Conservation (phyloP, 2,888 invertebrate genomes). For the Anorthoa munda region DNA sequence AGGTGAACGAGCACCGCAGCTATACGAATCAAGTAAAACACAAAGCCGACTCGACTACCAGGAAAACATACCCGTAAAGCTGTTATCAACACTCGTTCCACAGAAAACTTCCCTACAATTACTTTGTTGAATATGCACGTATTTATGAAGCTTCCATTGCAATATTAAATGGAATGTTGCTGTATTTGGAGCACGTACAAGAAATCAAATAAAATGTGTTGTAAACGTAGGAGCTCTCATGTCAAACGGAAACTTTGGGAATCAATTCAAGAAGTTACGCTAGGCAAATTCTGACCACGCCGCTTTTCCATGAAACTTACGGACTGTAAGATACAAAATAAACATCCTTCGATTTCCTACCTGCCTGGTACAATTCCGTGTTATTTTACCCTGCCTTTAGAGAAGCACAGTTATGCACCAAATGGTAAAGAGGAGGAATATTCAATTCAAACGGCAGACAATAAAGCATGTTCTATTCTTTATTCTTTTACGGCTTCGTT, state of each 20-base stretch:
- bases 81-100: constrained; percentile 50
- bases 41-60: constrained; percentile 45
- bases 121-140: constrained; percentile 59
- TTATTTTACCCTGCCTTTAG: constrained; percentile 22
- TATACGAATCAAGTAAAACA: constrained; percentile 39
- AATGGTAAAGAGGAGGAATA: constrained; percentile 33
- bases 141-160: constrained; percentile 51
- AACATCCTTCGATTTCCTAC: constrained; percentile 46
- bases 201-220: constrained; percentile 67
- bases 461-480: constrained; percentile 40
- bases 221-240: constrained; percentile 55
- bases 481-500: constrained; percentile 37
- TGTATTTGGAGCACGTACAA: constrained; percentile 66
- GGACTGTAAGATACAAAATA: constrained; percentile 44
- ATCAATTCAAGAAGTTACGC: constrained; percentile 61
- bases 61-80: constrained; percentile 50
- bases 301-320: constrained; percentile 31
- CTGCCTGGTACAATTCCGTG: constrained; percentile 24
- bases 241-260: constrained; percentile 58
- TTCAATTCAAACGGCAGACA: constrained; percentile 38
- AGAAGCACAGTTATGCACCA: constrained; percentile 25
- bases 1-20: constrained; percentile 67
- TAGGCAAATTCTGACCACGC: constrained; percentile 49
- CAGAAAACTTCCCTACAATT: constrained; percentile 57
- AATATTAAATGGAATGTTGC: constrained; percentile 52